Conservation (phyloP, 2,113 vertebrate genomes). For the Brachyistius frenatus region DNA sequence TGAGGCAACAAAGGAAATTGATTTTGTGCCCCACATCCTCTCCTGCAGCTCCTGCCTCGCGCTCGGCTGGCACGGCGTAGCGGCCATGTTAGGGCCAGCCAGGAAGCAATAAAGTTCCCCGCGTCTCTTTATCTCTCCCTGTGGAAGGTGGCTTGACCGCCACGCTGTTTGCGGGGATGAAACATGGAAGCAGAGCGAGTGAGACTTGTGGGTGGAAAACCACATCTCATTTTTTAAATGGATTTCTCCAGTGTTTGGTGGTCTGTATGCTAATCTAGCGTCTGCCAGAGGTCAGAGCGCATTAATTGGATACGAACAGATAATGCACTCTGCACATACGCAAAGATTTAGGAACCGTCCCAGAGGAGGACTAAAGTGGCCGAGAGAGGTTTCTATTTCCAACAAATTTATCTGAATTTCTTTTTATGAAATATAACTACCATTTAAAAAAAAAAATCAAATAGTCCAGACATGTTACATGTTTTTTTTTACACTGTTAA, state of each 20-base stretch:
- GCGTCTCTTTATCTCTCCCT: constrained; percentile 33
- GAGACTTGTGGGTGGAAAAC: constrained; percentile 24
- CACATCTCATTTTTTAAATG: constrained; percentile 29
- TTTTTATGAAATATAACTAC: too few relatives aligned
- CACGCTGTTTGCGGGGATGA: neutral
- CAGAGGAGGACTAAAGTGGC: too few relatives aligned
- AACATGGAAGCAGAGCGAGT: constrained; percentile 3
- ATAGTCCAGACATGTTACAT: too few relatives aligned
- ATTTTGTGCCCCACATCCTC: constrained; percentile 73
- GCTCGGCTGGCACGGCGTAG: constrained; percentile 12
- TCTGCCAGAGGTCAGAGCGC: constrained; percentile 22
- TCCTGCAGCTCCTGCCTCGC: constrained; percentile 56
- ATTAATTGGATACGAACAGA: neutral
- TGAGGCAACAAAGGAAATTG: constrained; percentile 75
- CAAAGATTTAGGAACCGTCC: neutral
- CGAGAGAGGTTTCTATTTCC: too few relatives aligned
- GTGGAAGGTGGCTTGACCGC: neutral
- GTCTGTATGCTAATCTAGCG: constrained; percentile 25
- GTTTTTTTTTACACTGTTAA: too few relatives aligned
- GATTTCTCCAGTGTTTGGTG: constrained; percentile 20
- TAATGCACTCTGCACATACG: neutral
- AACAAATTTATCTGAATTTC: too few relatives aligned
- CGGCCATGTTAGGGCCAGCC: constrained; percentile 20
- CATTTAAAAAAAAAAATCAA: too few relatives aligned
- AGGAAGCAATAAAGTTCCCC: constrained; percentile 28